Percentiles rank a stretch among this genome's conserved stretches.
Conservation (phyloP, 37 sponge, comb jelly and placozoan species). For the Agelas oroides region DNA sequence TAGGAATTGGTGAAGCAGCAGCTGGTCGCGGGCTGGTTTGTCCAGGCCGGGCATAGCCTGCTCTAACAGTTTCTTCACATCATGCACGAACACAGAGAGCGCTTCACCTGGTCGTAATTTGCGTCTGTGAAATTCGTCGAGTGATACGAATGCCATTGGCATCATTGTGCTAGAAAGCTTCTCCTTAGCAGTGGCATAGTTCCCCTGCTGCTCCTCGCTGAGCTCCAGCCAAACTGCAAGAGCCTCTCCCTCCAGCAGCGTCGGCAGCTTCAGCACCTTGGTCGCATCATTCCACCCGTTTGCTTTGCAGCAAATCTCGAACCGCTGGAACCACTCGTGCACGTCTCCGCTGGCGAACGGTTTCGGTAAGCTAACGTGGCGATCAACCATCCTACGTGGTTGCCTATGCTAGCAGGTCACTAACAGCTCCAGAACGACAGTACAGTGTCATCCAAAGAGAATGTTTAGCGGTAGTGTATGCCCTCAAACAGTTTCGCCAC, state of each 20-base stretch:
- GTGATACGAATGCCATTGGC: constrained; percentile 21
- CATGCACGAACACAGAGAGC: constrained; percentile 33
- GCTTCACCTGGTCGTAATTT: constrained; percentile 23
- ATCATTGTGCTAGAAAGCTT: constrained; percentile 1
- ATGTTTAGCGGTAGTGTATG: constrained; percentile 60
- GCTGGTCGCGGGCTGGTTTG: constrained; percentile 16
- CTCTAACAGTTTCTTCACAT: constrained; percentile 30
- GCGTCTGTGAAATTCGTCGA: constrained; percentile 35
- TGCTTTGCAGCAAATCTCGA: constrained; percentile 39
- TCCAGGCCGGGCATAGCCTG: constrained; percentile 62
- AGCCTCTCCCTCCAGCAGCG: constrained; percentile 33
- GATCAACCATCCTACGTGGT: constrained; percentile 21
- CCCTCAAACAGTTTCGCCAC: constrained; percentile 60
- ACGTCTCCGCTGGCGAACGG: constrained; percentile 9
- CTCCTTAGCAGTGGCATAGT: constrained; percentile 1
- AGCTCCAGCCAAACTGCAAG: constrained; percentile 18
- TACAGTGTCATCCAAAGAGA: constrained; percentile 55
- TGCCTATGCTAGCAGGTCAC: constrained; percentile 28
- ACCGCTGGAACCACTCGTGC: constrained; percentile 10
- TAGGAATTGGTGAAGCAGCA: constrained; percentile 46
- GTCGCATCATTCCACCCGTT: constrained; percentile 26
- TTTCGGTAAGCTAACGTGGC: constrained; percentile 18
- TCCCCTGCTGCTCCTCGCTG: constrained; percentile 20
- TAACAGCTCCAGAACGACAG: constrained; percentile 14
- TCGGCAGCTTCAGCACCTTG: constrained; percentile 39